These are phyloP conservation scores for Baronia brevicornis DNA, from an alignment of 2,888 invertebrate species.

Conservation along the genomic window DNA sequence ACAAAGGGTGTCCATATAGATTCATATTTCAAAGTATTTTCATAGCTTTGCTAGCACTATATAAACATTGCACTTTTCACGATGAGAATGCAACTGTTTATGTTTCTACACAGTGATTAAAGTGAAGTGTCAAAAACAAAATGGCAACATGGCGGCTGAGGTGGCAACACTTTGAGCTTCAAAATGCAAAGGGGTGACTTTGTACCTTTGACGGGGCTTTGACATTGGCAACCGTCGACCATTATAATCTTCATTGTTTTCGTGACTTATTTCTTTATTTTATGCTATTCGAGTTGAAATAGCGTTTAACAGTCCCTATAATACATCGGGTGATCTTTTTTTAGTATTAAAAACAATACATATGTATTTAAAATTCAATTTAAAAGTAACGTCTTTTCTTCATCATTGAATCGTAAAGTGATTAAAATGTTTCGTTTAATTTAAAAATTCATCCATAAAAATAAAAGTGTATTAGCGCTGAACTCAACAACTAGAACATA, in stretches of 20 bases:
- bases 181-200: slow-evolving; percentile 33
- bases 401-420: too few relatives aligned
- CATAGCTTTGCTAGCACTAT: slow-evolving; percentile 30
- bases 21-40: slow-evolving; percentile 36
- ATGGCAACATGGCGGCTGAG: slow-evolving; percentile 42
- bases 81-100: slow-evolving; percentile 64
- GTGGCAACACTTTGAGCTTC: slow-evolving; percentile 33
- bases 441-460: too few relatives aligned
- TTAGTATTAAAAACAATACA: too few relatives aligned
- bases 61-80: slow-evolving; percentile 61
- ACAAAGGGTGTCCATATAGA: slow-evolving; percentile 35
- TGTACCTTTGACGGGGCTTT: slow-evolving; percentile 52
- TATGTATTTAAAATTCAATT: too few relatives aligned
- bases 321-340: too few relatives aligned
- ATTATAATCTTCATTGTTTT: slow-evolving; percentile 54
- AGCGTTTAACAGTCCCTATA: slow-evolving; percentile 6
- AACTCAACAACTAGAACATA: too few relatives aligned
- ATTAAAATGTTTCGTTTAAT: too few relatives aligned
- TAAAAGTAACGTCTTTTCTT: too few relatives aligned
- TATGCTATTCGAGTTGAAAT: slow-evolving; percentile 4
- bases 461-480: too few relatives aligned
- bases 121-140: slow-evolving; percentile 74
- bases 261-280: slow-evolving; percentile 18
- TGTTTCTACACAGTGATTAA: slow-evolving; percentile 70
- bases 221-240: slow-evolving; percentile 43